phyloP scores from a whole-genome alignment of 1,140 invertebrate species.

The Pseudomyrmex cubaensis region DNA sequence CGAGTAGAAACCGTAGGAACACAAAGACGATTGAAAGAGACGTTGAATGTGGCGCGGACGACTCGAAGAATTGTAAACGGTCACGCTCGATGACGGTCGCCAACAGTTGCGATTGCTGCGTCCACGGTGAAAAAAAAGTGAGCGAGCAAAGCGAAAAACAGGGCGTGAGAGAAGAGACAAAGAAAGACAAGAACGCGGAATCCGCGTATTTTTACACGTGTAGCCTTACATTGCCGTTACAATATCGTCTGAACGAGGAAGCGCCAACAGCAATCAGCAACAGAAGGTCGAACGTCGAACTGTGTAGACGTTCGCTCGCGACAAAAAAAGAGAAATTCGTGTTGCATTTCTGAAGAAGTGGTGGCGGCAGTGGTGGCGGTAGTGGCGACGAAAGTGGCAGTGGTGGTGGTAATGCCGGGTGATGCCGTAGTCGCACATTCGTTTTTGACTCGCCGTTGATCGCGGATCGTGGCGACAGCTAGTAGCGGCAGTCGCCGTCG shows the following conservation, averaged over 20 bases:
- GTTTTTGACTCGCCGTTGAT: conserved; percentile 48
- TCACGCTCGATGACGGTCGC: conserved; percentile 27
- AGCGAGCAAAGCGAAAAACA: conserved; percentile 13
- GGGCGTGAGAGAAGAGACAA: background rate
- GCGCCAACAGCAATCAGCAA: too few relatives aligned
- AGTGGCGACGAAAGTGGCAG: background rate
- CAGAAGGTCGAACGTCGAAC: too few relatives aligned
- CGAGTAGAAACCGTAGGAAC: background rate
- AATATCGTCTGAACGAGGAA: too few relatives aligned
- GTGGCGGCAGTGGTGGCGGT: conserved; percentile 6
- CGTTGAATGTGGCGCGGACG: conserved; percentile 8
- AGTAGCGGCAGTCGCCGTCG: conserved; percentile 45
- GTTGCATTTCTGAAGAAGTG: background rate
- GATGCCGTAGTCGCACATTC: conserved; percentile 26
- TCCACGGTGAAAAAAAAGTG: conserved; percentile 22
- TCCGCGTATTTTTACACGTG: too few relatives aligned
- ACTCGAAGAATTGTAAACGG: background rate
- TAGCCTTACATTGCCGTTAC: too few relatives aligned
- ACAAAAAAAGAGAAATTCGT: conserved; percentile 17
- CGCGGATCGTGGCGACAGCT: conserved; percentile 52
- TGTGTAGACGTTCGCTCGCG: background rate
- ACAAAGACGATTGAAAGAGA: background rate
- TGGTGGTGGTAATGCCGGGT: conserved; percentile 2
- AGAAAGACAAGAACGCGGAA: background rate
- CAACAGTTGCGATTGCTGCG: conserved; percentile 34